Conservation (phyloP, 2,113 vertebrate species). For the Urocynchramus pylzowi region DNA sequence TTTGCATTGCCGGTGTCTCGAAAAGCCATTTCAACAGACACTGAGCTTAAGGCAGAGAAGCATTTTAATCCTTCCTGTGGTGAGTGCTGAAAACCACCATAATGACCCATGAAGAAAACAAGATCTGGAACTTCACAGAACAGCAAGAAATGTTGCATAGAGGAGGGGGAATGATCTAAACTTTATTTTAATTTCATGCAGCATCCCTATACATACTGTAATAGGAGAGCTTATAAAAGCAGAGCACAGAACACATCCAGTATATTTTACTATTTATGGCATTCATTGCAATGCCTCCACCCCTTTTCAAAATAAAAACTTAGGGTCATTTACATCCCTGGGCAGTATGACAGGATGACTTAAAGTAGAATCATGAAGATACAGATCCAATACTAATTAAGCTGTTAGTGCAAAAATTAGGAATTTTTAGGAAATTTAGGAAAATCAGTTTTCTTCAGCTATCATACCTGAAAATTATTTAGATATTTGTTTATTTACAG, state of each 20-base stretch:
- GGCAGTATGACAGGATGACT: neutral
- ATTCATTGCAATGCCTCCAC: neutral
- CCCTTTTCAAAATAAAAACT: neutral
- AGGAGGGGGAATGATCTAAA: neutral
- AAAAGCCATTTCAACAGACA: constrained; percentile 46
- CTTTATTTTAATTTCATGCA: neutral
- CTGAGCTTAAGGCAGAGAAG: constrained; percentile 23
- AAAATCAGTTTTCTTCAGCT: neutral
- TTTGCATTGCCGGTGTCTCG: constrained; percentile 26
- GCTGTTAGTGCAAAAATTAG: neutral
- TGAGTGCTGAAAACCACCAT: neutral
- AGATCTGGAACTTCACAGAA: neutral
- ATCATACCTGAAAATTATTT: neutral
- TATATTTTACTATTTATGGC: neutral
- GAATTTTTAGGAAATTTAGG: no score
- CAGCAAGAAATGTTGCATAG: neutral
- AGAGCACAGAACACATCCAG: neutral
- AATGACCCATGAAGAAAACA: constrained; percentile 15
- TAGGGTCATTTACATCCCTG: neutral
- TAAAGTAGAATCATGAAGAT: neutral
- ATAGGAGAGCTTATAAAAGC: neutral
- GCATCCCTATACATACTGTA: neutral
- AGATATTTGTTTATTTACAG: neutral
- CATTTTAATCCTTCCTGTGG: constrained; percentile 21
- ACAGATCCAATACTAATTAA: neutral